A percentile compares a stretch with the other conserved stretches of the same genome.
Conservation (phyloP, 92 coral and sea anemone genomes). For the Phymanthus crucifer region DNA sequence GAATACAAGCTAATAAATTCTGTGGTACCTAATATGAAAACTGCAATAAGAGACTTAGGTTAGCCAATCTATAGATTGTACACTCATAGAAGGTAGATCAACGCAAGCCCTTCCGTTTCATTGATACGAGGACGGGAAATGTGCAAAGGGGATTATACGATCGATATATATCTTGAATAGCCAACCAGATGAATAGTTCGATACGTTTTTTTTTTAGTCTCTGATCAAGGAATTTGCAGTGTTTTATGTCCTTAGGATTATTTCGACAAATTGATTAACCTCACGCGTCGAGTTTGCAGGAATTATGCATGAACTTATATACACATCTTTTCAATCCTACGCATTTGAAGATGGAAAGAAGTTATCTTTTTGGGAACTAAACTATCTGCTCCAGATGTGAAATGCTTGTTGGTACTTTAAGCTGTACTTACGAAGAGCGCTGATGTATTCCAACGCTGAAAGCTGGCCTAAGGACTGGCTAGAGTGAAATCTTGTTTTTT, state of each 20-base stretch:
- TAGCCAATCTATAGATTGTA: neutral
- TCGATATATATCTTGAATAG: neutral
- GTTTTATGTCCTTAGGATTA: neutral
- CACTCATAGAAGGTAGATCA: neutral
- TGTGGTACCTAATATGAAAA: neutral
- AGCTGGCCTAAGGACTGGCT: too few species aligned
- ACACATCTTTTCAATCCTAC: neutral
- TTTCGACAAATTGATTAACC: neutral
- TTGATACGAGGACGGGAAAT: neutral
- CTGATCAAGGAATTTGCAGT: neutral
- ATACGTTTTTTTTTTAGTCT: neutral
- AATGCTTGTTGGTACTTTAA: neutral
- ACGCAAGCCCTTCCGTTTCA: slow-evolving; percentile 4
- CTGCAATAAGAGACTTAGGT: neutral
- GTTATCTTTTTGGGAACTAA: neutral
- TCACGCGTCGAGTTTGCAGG: neutral
- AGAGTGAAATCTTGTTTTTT: too few species aligned
- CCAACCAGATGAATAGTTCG: neutral
- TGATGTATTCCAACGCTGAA: neutral
- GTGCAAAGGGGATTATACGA: neutral
- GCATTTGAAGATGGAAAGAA: neutral
- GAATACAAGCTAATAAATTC: neutral
- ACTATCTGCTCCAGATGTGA: neutral
- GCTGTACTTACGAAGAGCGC: neutral
- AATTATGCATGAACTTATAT: neutral